Evolutionary conservation across 2,113 vertebrate genomes (phyloP).

Genomic region (Okapia johnstoni): DNA sequence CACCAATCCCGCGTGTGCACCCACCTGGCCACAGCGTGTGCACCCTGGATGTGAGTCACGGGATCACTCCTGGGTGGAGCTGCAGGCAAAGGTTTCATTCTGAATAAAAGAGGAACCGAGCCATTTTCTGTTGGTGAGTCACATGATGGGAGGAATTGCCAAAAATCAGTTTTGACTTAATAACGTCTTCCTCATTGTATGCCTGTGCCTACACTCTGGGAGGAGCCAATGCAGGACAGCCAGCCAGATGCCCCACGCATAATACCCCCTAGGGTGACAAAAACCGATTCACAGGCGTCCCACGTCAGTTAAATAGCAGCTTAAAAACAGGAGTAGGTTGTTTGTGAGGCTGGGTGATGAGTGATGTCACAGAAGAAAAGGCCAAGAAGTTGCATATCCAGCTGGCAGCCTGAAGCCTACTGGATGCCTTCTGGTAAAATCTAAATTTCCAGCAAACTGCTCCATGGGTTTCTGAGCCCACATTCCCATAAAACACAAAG

Average conservation of each 20-base stretch:
- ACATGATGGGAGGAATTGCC: neutral
- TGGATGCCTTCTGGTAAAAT: neutral
- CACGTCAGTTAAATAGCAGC: neutral
- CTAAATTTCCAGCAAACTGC: neutral
- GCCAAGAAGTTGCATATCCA: neutral
- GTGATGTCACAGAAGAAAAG: neutral
- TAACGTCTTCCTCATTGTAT: neutral
- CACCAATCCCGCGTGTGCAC: fast-evolving
- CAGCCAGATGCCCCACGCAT: fast-evolving
- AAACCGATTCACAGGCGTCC: fast-evolving
- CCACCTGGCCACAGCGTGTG: neutral
- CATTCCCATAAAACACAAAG: neutral
- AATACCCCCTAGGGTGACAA: fast-evolving
- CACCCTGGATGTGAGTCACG: neutral
- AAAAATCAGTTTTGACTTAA: neutral
- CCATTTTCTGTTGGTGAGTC: neutral
- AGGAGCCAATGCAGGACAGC: neutral
- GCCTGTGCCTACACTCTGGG: neutral
- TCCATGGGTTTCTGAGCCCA: neutral
- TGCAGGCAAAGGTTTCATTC: neutral
- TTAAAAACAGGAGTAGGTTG: neutral
- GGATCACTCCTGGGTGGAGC: neutral
- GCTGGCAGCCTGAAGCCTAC: neutral
- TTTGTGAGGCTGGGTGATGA: neutral
- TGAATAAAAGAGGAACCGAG: neutral